Percentiles rank a stretch among this genome's conserved stretches.
These are phyloP conservation scores for Tenodera sinensis DNA, from an alignment of 2,888 invertebrate genomes.

Conservation along the genomic window DNA sequence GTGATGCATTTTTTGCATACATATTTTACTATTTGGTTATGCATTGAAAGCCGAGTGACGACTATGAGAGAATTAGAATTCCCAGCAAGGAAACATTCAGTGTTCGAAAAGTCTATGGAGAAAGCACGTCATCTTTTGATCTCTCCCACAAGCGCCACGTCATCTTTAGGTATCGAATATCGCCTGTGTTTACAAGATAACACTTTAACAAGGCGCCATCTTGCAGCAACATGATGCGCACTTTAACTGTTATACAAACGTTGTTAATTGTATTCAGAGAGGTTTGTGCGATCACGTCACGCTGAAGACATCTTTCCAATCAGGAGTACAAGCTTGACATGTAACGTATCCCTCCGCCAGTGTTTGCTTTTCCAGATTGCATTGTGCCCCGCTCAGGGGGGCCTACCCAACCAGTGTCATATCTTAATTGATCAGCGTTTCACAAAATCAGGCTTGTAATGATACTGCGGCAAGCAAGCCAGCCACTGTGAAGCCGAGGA, in stretches of 20 bases:
- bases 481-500: not conserved
- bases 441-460: constrained; percentile 7
- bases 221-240: not conserved
- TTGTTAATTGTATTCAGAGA: not conserved
- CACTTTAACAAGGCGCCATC: not conserved
- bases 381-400: not conserved
- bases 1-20: too few relatives aligned
- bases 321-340: not conserved
- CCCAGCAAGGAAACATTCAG: too few relatives aligned
- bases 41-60: not conserved
- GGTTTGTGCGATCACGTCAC: not conserved
- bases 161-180: not conserved
- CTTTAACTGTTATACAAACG: not conserved
- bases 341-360: not conserved
- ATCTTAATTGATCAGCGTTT: constrained; percentile 10
- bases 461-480: not conserved
- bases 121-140: not conserved
- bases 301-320: not conserved
- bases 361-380: not conserved
- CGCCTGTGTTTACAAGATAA: not conserved
- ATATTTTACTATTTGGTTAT: too few relatives aligned
- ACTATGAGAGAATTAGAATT: not conserved
- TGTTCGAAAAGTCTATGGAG: not conserved
- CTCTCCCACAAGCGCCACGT: not conserved
- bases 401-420: not conserved